phyloP scores from a whole-genome alignment of 2,797 vertebrate species.

The Oophaga sylvatica region DNA sequence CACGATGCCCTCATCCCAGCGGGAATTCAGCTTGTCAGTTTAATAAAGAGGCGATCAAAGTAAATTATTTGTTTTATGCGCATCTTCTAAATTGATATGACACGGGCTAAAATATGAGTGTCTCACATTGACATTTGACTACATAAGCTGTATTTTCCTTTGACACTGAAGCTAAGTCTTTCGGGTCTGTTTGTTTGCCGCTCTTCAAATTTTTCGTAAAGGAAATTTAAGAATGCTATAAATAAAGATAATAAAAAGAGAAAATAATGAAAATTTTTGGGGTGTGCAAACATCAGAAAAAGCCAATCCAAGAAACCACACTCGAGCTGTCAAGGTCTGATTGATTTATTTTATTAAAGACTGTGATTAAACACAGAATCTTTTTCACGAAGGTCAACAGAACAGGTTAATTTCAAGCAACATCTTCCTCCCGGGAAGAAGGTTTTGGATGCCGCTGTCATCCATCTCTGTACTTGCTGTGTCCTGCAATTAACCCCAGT shows the following conservation, averaged over 20 bases:
- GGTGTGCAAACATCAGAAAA: not conserved
- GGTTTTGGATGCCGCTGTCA: constrained; percentile 52
- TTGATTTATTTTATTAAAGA: constrained; percentile 52
- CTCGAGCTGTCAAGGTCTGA: constrained; percentile 37
- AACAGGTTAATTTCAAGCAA: constrained; percentile 54
- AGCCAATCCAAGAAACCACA: not conserved
- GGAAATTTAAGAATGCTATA: not conserved
- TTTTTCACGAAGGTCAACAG: constrained; percentile 43
- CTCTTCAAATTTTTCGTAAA: not conserved
- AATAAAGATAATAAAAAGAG: not conserved
- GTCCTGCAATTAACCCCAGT: constrained; percentile 47
- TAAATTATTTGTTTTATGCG: constrained; percentile 42
- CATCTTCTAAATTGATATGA: constrained; percentile 22
- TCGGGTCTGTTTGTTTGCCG: constrained; percentile 1
- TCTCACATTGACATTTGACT: constrained; percentile 2
- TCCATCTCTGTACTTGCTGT: constrained; percentile 41
- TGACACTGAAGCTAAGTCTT: constrained; percentile 30
- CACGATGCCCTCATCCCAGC: constrained; percentile 13
- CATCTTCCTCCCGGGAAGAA: constrained; percentile 47
- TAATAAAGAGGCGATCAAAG: constrained; percentile 43
- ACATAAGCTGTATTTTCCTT: constrained; percentile 16
- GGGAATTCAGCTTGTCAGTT: constrained; percentile 14
- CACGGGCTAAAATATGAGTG: constrained; percentile 24
- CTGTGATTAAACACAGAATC: constrained; percentile 51
- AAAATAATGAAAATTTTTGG: not conserved